Base-by-base conservation (phyloP, 1,140 invertebrate genomes). In the Drosophila mauritiana region DNA sequence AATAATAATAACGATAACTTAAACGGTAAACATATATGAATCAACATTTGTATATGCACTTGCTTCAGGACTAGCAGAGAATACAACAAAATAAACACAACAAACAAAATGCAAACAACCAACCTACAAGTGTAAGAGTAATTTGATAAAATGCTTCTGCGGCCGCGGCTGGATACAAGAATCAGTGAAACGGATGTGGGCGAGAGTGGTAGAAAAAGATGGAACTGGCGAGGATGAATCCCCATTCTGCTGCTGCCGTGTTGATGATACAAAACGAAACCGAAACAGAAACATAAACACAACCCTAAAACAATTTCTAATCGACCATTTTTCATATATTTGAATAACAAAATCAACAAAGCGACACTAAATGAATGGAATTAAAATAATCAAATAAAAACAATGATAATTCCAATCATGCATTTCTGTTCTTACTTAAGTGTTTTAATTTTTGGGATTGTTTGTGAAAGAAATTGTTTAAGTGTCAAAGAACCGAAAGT, bases 251-350 rank as follows among this genome's bases (percentile, higher is more conserved):
- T 48, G 34, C 42, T 67, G 64, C 43, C 42, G 43, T 39, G 43
- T 74, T 58, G 37, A 61, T 59, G 31, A 45, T 67, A 58, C 56
- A 80, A 70, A 48, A 54, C 57, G 15, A 64, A 52, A 63, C 34
- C 57, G 20, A 69, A 58, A 53, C 27, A 27, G 20, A 22, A 27
- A 27, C 27, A 27, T 22, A 22, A 22, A 22, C 20, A 7, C 31
- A 68, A 75, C 64, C 62, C 61, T 70, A 80, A 73, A 89, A 53
- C 59, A 72, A 79, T 83, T 88, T 88, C 84, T 88, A 83, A 88
- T 89, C 84, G 84, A 88, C 73, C 75, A 88, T 88, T 88, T 85
- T 88, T 89, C 83, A 77, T 88, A 72, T 89, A 89, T 72, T 89
- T 89, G 76, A 88, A 89, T 89, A 85, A 85, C 70, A 86, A 72